Evolutionary conservation across 1,140 invertebrate species (phyloP).

Genomic region (Lepidurus packardi): DNA sequence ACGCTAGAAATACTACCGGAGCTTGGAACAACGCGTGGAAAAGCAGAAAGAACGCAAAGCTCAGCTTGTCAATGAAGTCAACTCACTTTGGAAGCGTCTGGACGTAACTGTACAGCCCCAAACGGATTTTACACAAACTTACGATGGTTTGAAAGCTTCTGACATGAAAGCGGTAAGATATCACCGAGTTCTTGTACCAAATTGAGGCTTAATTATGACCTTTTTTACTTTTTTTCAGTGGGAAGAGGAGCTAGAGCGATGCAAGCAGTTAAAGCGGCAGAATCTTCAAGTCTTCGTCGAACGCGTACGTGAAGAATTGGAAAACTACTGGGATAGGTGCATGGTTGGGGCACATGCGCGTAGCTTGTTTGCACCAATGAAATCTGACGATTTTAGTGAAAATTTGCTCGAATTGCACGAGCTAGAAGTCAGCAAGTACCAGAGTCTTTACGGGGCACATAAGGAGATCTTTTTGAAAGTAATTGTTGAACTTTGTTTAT

Average conservation of each 20-base stretch:
- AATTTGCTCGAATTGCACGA: slow-evolving; percentile 67
- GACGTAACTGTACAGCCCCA: neutral
- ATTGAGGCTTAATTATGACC: slow-evolving; percentile 24
- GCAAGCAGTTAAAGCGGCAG: slow-evolving; percentile 56
- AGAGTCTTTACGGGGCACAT: slow-evolving; percentile 60
- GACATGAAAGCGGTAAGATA: too few species aligned
- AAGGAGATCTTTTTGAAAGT: slow-evolving; percentile 49
- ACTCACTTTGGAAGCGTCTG: neutral
- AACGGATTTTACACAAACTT: neutral
- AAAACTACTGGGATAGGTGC: slow-evolving; percentile 64
- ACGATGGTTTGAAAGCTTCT: neutral
- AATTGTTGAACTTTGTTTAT: slow-evolving; percentile 28
- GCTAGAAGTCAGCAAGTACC: slow-evolving; percentile 60
- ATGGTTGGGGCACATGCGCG: slow-evolving; percentile 56
- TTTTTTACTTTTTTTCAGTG: slow-evolving; percentile 42
- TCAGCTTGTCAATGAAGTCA: neutral
- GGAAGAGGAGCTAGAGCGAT: slow-evolving; percentile 55
- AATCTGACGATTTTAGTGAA: slow-evolving; percentile 61
- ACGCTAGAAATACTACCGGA: neutral
- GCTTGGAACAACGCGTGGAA: neutral
- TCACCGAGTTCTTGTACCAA: slow-evolving; percentile 43
- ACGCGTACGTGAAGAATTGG: slow-evolving; percentile 60
- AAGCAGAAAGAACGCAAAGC: neutral
- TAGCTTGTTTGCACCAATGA: slow-evolving; percentile 57
- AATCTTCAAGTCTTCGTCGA: slow-evolving; percentile 65